A percentile compares a stretch with the other conserved stretches of the same genome.
Conservation (phyloP, 64 coral and sea anemone species). For the Stylophora pistillata region DNA sequence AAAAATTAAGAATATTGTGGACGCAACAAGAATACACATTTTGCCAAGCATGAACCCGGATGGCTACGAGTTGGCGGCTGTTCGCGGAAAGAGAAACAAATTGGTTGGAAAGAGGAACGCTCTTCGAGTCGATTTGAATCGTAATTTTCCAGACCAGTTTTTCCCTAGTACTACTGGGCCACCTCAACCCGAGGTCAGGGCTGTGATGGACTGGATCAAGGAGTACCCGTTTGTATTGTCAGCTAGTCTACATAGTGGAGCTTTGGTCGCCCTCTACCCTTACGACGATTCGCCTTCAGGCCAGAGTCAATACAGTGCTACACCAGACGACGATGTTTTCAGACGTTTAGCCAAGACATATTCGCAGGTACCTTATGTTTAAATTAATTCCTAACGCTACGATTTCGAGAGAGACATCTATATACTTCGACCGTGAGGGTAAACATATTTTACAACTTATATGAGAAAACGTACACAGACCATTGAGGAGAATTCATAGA, state of each 20-base stretch:
- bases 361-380: constrained; percentile 43
- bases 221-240: constrained; percentile 89
- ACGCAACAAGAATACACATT: constrained; percentile 88
- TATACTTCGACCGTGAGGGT: too few relatives aligned
- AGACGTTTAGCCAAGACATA: constrained; percentile 89
- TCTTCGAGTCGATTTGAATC: constrained; percentile 87
- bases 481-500: too few relatives aligned
- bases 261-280: constrained; percentile 88
- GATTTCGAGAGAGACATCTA: background rate
- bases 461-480: too few relatives aligned
- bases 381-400: background rate
- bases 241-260: constrained; percentile 85
- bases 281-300: constrained; percentile 98
- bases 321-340: constrained; percentile 98
- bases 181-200: constrained; percentile 76
- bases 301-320: constrained; percentile 95
- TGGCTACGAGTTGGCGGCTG: constrained; percentile 84
- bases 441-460: too few relatives aligned
- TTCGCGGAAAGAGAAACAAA: constrained; percentile 47
- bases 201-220: constrained; percentile 92
- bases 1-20: constrained; percentile 69
- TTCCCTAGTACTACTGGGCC: constrained; percentile 92
- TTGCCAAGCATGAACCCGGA: constrained; percentile 93
- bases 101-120: constrained; percentile 89
- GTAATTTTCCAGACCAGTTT: constrained; percentile 98